Evolutionary conservation across 30 jellyfish, hydroid and myxozoan species (phyloP).

Genomic region (Aurelia aurita): DNA sequence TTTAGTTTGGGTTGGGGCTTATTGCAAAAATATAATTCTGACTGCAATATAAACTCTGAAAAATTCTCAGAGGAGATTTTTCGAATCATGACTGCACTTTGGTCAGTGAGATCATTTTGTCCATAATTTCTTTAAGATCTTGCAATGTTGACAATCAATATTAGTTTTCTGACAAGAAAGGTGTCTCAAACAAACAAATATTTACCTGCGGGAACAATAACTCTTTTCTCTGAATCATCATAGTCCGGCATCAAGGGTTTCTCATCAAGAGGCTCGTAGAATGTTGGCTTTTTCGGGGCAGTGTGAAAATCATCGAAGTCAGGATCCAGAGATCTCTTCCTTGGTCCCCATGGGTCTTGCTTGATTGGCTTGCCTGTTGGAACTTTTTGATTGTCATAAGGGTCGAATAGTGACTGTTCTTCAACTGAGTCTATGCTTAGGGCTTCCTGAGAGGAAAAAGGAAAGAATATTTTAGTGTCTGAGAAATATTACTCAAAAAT

Average conservation of each 20-base stretch:
- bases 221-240: slow-evolving; percentile 90
- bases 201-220: slow-evolving; percentile 98
- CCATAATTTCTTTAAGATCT: too few relatives aligned
- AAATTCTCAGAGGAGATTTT: neutral
- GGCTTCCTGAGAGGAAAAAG: slow-evolving; percentile 81
- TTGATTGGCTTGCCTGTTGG: slow-evolving; percentile 90
- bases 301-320: slow-evolving; percentile 98
- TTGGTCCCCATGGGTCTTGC: slow-evolving; percentile 89
- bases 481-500: too few relatives aligned
- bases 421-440: slow-evolving; percentile 92
- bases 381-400: slow-evolving; percentile 97
- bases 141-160: slow-evolving; percentile 1
- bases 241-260: slow-evolving; percentile 77
- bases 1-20: too few relatives aligned
- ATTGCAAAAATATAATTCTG: too few relatives aligned
- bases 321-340: slow-evolving; percentile 82
- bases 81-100: neutral
- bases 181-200: slow-evolving; percentile 1
- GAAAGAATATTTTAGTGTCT: neutral
- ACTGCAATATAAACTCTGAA: too few relatives aligned
- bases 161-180: slow-evolving; percentile 21
- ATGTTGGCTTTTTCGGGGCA: slow-evolving; percentile 91
- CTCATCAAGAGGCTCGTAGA: slow-evolving; percentile 74
- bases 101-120: neutral
- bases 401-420: slow-evolving; percentile 94